A percentile compares a stretch with the other conserved stretches of the same genome.
These are phyloP conservation scores for Nematolebias whitei DNA, from an alignment of 2,113 vertebrate genomes.

Conservation along the genomic window DNA sequence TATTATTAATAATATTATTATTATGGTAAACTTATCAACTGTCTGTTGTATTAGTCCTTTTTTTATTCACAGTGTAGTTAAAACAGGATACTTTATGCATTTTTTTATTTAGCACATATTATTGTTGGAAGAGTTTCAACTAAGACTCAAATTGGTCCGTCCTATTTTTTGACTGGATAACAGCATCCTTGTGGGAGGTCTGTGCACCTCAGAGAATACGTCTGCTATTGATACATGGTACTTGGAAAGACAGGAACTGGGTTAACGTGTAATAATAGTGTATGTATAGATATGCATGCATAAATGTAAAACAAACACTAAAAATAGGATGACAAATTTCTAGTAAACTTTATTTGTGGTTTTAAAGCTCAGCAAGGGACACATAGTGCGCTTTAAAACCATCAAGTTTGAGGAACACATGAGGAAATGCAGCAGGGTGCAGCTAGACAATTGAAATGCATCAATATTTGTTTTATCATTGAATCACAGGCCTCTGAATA, in stretches of 20 bases:
- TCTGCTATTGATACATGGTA: not conserved
- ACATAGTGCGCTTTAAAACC: not conserved
- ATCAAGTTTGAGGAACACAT: too few relatives aligned
- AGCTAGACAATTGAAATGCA: not conserved
- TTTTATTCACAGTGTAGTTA: too few relatives aligned
- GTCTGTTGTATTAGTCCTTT: too few relatives aligned
- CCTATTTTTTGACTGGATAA: not conserved
- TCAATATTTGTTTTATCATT: not conserved
- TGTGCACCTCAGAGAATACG: not conserved
- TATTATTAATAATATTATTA: not conserved
- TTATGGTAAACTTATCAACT: too few relatives aligned
- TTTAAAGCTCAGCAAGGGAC: not conserved
- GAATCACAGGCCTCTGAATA: not conserved
- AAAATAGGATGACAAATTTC: not conserved
- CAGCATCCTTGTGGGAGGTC: not conserved
- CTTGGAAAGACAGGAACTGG: not conserved
- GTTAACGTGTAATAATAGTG: not conserved
- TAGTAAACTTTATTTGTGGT: not conserved
- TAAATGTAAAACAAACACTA: not conserved
- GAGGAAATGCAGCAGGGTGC: too few relatives aligned
- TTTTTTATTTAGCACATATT: too few relatives aligned
- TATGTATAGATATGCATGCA: not conserved
- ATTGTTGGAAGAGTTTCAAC: not conserved
- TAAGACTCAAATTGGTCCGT: not conserved
- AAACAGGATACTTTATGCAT: too few relatives aligned